Conservation (phyloP, 2,113 vertebrate species). For the Epinephelus moara region DNA sequence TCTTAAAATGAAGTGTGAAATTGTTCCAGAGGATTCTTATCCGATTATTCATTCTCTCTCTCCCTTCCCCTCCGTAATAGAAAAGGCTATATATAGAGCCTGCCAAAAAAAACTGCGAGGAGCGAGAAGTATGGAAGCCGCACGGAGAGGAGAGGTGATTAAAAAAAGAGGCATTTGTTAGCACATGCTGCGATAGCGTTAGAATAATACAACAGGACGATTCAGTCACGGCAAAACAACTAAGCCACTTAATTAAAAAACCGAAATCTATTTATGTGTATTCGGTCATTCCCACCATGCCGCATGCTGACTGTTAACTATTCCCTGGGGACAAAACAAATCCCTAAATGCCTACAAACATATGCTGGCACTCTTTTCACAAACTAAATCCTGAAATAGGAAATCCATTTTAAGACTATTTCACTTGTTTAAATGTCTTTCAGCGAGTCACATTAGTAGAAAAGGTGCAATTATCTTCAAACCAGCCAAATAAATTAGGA, state of each 20-base stretch:
- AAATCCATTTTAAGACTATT: background rate
- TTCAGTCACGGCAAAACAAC: slow-evolving; percentile 47
- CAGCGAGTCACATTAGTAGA: background rate
- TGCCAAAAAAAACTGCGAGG: slow-evolving; percentile 36
- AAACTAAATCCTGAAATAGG: background rate
- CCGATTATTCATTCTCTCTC: slow-evolving; percentile 69
- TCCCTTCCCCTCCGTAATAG: slow-evolving; percentile 59
- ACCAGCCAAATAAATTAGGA: background rate
- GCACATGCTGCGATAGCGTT: slow-evolving; percentile 53
- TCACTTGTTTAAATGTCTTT: background rate
- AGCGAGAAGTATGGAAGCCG: slow-evolving; percentile 61
- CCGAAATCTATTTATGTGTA: slow-evolving; percentile 32
- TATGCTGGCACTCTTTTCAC: slow-evolving; percentile 22
- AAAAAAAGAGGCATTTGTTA: slow-evolving; percentile 60
- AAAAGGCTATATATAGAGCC: slow-evolving; percentile 77
- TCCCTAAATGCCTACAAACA: slow-evolving; percentile 41
- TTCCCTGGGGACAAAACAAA: slow-evolving; percentile 36
- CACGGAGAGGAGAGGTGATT: slow-evolving; percentile 54
- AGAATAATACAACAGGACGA: slow-evolving; percentile 54
- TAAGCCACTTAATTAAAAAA: slow-evolving; percentile 1
- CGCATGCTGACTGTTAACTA: slow-evolving; percentile 16
- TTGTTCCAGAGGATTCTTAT: slow-evolving; percentile 76
- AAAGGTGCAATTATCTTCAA: background rate
- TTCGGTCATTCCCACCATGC: slow-evolving; percentile 34
- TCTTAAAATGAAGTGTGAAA: slow-evolving; percentile 78